These are phyloP conservation scores for Procambarus clarkii DNA, from an alignment of 1,140 invertebrate genomes.

Conservation along the genomic window DNA sequence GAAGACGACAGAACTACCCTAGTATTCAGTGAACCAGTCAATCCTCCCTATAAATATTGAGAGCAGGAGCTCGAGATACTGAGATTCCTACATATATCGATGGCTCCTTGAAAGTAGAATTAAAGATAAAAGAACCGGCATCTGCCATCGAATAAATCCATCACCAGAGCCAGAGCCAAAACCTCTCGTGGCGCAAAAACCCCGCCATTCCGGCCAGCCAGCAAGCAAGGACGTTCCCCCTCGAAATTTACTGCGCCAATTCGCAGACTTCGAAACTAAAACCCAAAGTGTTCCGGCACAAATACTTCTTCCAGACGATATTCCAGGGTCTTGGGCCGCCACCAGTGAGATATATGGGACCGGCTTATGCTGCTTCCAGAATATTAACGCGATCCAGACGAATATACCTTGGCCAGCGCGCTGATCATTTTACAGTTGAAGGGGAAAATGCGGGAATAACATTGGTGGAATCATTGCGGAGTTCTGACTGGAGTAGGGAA, in stretches of 20 bases:
- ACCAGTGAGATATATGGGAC: constrained; percentile 34
- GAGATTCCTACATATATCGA: constrained; percentile 16
- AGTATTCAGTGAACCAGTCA: background rate
- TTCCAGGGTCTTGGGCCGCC: constrained; percentile 45
- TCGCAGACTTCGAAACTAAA: constrained; percentile 44
- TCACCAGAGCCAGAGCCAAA: constrained; percentile 13
- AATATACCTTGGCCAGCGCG: constrained; percentile 21
- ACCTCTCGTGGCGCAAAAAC: background rate
- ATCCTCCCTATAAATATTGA: background rate
- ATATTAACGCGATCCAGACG: constrained; percentile 30
- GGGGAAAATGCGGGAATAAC: constrained; percentile 29
- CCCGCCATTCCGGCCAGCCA: constrained; percentile 6
- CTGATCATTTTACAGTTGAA: constrained; percentile 39
- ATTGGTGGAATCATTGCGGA: background rate
- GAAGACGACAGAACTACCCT: background rate
- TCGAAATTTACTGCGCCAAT: constrained; percentile 46
- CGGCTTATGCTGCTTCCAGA: constrained; percentile 44
- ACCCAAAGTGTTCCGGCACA: constrained; percentile 34
- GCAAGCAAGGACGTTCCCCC: constrained; percentile 9
- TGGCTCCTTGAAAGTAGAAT: background rate
- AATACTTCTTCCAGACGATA: constrained; percentile 48
- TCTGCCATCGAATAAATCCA: constrained; percentile 42
- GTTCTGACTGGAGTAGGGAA: background rate
- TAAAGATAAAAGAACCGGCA: constrained; percentile 20
- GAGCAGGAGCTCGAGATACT: background rate